These are phyloP conservation scores for Mus musculus DNA, from an alignment of 2,113 vertebrate species.

Conservation along the genomic window DNA sequence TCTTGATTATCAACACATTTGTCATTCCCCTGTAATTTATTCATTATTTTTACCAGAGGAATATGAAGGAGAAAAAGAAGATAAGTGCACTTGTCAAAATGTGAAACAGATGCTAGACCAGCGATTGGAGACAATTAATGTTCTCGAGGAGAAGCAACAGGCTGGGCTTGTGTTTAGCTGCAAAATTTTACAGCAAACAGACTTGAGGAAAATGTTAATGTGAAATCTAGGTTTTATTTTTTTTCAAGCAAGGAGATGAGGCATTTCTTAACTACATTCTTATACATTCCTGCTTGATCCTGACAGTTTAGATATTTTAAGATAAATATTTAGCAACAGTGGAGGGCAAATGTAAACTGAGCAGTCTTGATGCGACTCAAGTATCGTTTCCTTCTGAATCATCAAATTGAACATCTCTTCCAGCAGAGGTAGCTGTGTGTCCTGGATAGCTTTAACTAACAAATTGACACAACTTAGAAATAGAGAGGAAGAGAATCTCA, in stretches of 20 bases:
- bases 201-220: constrained; percentile 83
- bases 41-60: constrained; percentile 87
- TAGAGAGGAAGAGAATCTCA: background rate
- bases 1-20: constrained; percentile 88
- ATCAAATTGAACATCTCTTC: background rate
- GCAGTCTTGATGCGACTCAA: background rate
- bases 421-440: background rate
- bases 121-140: constrained; percentile 89
- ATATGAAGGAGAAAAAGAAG: constrained; percentile 81
- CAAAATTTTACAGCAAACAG: constrained; percentile 80
- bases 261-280: constrained; percentile 24
- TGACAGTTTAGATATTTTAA: constrained; percentile 58
- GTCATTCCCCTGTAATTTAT: constrained; percentile 88
- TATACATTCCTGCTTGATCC: constrained; percentile 43
- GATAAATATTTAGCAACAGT: constrained; percentile 41
- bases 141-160: constrained; percentile 82
- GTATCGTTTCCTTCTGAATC: constrained; percentile 38
- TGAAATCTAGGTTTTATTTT: constrained; percentile 81
- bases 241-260: constrained; percentile 76
- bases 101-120: constrained; percentile 88
- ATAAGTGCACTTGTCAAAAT: constrained; percentile 88
- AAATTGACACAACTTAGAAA: too few relatives aligned
- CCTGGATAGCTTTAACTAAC: background rate
- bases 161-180: constrained; percentile 76
- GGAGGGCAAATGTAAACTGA: constrained; percentile 16